Conservation (phyloP, 1,140 invertebrate species). For the Drosophila mayri region DNA sequence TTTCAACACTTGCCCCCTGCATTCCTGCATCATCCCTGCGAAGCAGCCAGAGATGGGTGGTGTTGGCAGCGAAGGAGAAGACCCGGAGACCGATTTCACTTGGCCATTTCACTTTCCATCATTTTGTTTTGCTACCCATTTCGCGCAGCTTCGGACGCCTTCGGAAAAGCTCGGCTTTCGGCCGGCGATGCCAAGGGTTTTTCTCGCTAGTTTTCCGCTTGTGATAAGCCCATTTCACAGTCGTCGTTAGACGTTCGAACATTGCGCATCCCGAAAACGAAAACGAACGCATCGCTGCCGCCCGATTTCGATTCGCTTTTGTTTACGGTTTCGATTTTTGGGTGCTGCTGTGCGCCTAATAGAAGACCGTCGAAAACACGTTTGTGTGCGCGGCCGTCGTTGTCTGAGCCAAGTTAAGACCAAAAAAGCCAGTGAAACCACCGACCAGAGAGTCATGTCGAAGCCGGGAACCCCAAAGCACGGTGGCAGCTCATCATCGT, state of each 20-base stretch:
- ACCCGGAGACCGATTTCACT: constrained; percentile 26
- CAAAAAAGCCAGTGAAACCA: constrained; percentile 29
- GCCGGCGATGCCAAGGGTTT: constrained; percentile 32
- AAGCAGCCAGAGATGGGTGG: constrained; percentile 3
- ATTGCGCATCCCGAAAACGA: constrained; percentile 32
- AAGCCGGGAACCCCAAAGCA: constrained; percentile 73
- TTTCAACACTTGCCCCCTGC: constrained; percentile 36
- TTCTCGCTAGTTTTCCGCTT: constrained; percentile 5
- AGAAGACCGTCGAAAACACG: constrained; percentile 51
- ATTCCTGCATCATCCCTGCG: constrained; percentile 51
- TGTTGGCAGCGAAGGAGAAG: background rate
- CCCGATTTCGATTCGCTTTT: constrained; percentile 11
- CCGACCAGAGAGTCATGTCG: constrained; percentile 52
- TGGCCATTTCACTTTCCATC: constrained; percentile 66
- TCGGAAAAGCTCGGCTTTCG: constrained; percentile 34
- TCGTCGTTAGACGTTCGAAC: constrained; percentile 61
- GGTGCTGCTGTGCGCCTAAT: constrained; percentile 69
- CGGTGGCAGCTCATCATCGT: constrained; percentile 34
- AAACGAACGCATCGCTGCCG: constrained; percentile 8
- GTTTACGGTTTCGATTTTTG: constrained; percentile 27
- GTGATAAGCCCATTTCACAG: constrained; percentile 65
- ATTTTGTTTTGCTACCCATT: constrained; percentile 73
- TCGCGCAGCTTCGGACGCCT: constrained; percentile 38
- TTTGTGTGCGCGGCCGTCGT: constrained; percentile 57
- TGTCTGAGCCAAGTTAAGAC: constrained; percentile 25